phyloP scores from a whole-genome alignment of 2,797 vertebrate species.

The Crenuchus spilurus region DNA sequence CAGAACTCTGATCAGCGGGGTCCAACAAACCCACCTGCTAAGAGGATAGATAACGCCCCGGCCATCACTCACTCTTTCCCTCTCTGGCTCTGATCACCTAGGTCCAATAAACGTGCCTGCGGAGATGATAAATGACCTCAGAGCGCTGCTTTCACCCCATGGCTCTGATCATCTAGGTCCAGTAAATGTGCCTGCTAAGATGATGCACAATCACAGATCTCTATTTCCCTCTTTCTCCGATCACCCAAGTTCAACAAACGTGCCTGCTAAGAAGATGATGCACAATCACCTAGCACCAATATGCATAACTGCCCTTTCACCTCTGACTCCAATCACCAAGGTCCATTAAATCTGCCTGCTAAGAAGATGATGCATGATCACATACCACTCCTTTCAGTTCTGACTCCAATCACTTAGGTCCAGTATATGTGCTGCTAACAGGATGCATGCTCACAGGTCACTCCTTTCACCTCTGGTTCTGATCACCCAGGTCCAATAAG shows the following conservation, averaged over 20 bases:
- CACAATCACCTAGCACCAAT: slow-evolving; percentile 39
- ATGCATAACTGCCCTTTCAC: slow-evolving; percentile 33
- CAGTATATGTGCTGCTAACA: neutral
- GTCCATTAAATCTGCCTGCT: slow-evolving; percentile 20
- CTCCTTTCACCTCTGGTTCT: neutral
- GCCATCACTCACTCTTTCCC: slow-evolving; percentile 51
- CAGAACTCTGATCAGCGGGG: slow-evolving; percentile 54
- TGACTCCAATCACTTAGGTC: neutral
- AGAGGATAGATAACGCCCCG: slow-evolving; percentile 68
- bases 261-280: slow-evolving; percentile 65
- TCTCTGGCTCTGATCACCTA: slow-evolving; percentile 48
- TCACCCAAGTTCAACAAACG: neutral
- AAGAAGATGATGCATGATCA: neutral
- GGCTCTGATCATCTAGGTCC: neutral
- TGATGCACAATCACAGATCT: no score
- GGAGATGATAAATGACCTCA: neutral
- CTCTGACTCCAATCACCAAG: slow-evolving; percentile 47
- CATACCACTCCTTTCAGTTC: neutral
- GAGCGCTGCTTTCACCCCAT: neutral
- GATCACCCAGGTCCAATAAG: neutral
- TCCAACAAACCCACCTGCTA: slow-evolving; percentile 41
- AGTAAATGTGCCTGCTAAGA: no score
- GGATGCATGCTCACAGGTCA: no score
- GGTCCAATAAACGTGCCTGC: slow-evolving; percentile 31
- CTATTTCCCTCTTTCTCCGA: neutral